These are phyloP conservation scores for Eupithecia pulchellata DNA, from an alignment of 2,888 invertebrate genomes.

Conservation along the genomic window DNA sequence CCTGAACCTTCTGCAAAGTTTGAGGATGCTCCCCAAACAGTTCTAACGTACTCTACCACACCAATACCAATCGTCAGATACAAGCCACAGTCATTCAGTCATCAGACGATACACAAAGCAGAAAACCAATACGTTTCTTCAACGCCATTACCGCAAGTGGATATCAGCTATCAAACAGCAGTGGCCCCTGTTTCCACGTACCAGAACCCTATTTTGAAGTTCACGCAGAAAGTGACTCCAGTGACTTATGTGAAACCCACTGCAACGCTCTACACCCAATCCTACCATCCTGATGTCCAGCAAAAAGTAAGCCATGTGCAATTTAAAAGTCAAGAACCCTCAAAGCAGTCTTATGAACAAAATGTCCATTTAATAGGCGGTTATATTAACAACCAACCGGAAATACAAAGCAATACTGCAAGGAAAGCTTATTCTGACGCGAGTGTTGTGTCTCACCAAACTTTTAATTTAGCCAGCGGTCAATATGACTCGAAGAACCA, in stretches of 20 bases:
- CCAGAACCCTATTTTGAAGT: constrained; percentile 71
- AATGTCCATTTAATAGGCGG: constrained; percentile 61
- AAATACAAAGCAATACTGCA: constrained; percentile 68
- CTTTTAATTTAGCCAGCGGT: constrained; percentile 60
- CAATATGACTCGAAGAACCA: constrained; percentile 52
- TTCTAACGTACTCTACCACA: constrained; percentile 58
- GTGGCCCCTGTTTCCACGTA: constrained; percentile 53
- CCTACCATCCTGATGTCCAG: constrained; percentile 65
- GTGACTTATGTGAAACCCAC: constrained; percentile 66
- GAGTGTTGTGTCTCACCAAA: constrained; percentile 75
- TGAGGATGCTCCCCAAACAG: constrained; percentile 63
- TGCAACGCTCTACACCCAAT: constrained; percentile 64
- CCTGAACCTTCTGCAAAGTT: constrained; percentile 59
- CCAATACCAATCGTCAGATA: constrained; percentile 63
- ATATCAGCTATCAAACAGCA: constrained; percentile 58
- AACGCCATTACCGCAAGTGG: constrained; percentile 58
- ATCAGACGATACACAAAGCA: constrained; percentile 71
- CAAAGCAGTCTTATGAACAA: constrained; percentile 57
- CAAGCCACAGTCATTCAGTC: constrained; percentile 68
- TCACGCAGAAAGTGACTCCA: constrained; percentile 63
- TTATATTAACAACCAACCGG: constrained; percentile 73
- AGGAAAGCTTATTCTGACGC: constrained; percentile 71
- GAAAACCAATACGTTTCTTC: constrained; percentile 63
- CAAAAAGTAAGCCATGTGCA: constrained; percentile 66
- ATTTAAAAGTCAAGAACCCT: constrained; percentile 59